Conservation (phyloP, 2,797 vertebrate genomes). For the Crenuchus spilurus region DNA sequence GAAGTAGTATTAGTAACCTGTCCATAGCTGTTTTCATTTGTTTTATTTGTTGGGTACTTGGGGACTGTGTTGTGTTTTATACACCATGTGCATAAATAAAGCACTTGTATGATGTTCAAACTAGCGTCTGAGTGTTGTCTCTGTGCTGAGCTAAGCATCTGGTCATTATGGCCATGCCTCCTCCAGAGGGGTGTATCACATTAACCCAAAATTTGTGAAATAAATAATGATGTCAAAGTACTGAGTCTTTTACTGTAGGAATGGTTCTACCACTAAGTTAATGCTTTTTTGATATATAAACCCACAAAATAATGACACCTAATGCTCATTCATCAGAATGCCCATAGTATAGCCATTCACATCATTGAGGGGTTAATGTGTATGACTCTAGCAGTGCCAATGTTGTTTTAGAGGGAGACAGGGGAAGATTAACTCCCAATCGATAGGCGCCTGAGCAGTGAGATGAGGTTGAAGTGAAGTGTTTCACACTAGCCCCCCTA, state of each 20-base stretch:
- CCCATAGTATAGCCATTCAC: conserved; percentile 38
- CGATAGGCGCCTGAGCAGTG: conserved; percentile 22
- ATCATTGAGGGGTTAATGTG: conserved; percentile 55
- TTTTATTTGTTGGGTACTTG: too few species aligned
- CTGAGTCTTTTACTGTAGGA: neutral
- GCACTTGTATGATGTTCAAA: too few species aligned
- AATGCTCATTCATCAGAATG: conserved; percentile 34
- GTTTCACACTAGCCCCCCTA: neutral
- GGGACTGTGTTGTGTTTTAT: too few species aligned
- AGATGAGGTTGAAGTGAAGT: conserved; percentile 11
- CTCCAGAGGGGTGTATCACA: too few species aligned
- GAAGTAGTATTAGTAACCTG: too few species aligned
- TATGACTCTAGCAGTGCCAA: conserved; percentile 33
- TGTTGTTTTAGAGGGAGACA: conserved; percentile 37
- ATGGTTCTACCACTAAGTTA: neutral
- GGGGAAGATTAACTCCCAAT: conserved; percentile 52
- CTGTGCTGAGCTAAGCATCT: too few species aligned
- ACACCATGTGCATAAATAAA: too few species aligned
- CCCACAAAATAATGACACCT: conserved; percentile 10
- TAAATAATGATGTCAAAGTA: too few species aligned
- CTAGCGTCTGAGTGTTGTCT: too few species aligned
- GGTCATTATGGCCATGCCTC: too few species aligned
- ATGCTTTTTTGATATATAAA: neutral
- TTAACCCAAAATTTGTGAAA: too few species aligned
- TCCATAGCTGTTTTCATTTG: too few species aligned